A percentile compares a stretch with the other conserved stretches of the same genome.
These are phyloP conservation scores for Torymus tubicola DNA, from an alignment of 2,888 invertebrate genomes.

Conservation along the genomic window DNA sequence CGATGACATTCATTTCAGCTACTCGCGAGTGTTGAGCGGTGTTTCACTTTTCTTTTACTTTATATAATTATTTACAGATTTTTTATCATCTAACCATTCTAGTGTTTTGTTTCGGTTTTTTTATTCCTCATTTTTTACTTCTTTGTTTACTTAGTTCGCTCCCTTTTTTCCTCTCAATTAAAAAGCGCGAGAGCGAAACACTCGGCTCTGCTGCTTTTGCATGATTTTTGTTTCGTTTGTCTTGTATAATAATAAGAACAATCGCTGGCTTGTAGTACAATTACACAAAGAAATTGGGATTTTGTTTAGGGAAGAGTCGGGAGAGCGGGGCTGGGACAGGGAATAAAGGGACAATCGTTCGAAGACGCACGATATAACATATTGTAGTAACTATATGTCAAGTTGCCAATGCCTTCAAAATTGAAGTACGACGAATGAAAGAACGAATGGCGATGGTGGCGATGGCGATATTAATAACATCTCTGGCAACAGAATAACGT, in stretches of 20 bases:
- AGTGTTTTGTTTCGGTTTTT: slow-evolving; percentile 52
- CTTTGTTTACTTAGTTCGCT: slow-evolving; percentile 34
- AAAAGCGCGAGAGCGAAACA: slow-evolving; percentile 42
- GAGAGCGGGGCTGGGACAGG: neutral
- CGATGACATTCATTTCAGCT: slow-evolving; percentile 43
- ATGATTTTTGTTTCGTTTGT: neutral
- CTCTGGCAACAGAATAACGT: slow-evolving; percentile 38
- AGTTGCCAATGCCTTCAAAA: slow-evolving; percentile 74
- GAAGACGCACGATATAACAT: slow-evolving; percentile 46
- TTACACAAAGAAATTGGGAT: slow-evolving; percentile 44
- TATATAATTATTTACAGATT: slow-evolving; percentile 64
- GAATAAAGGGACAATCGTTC: slow-evolving; percentile 26
- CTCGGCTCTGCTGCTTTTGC: slow-evolving; percentile 17
- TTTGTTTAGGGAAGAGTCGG: neutral
- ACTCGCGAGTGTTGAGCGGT: slow-evolving; percentile 38
- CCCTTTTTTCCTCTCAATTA: slow-evolving; percentile 43
- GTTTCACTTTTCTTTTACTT: slow-evolving; percentile 30
- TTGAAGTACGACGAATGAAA: slow-evolving; percentile 58
- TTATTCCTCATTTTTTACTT: slow-evolving; percentile 39
- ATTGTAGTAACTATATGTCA: slow-evolving; percentile 58
- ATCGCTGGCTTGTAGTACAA: slow-evolving; percentile 39
- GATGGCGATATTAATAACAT: slow-evolving; percentile 50
- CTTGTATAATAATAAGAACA: slow-evolving; percentile 34
- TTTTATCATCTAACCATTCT: slow-evolving; percentile 61
- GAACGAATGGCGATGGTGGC: slow-evolving; percentile 23